phyloP scores from a whole-genome alignment of 2,113 vertebrate species.

The Corythornis cristatus region DNA sequence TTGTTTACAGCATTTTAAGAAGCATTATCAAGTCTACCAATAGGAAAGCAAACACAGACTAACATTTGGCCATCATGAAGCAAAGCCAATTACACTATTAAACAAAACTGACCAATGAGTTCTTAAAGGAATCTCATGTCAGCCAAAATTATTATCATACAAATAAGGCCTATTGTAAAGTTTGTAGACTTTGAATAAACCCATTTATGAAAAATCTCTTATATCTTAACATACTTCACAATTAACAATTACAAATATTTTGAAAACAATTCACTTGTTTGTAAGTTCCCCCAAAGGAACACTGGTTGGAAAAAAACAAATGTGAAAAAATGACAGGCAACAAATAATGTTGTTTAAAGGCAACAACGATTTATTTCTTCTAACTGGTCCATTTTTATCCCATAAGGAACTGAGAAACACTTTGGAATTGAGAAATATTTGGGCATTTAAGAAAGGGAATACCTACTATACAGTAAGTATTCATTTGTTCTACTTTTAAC shows the following conservation, averaged over 20 bases:
- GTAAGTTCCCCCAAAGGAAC: neutral
- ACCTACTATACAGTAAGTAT: neutral
- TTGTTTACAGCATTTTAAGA: neutral
- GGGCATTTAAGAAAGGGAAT: neutral
- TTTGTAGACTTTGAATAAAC: neutral
- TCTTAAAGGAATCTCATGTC: neutral
- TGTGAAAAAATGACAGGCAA: neutral
- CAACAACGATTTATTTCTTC: neutral
- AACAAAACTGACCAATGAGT: neutral
- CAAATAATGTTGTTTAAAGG: neutral
- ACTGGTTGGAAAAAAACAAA: neutral
- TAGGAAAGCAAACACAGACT: neutral
- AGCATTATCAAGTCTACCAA: neutral
- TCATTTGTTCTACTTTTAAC: neutral
- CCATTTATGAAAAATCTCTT: neutral
- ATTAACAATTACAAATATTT: neutral
- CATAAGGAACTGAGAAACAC: neutral
- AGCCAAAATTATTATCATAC: neutral
- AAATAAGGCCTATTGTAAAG: neutral
- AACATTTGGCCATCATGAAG: neutral
- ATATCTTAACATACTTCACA: neutral
- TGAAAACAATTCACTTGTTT: neutral
- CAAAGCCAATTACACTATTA: neutral
- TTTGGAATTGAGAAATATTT: neutral
- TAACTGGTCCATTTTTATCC: neutral